These are phyloP conservation scores for Synaphobranchus kaupii DNA, from an alignment of 2,797 vertebrate species.

Conservation along the genomic window DNA sequence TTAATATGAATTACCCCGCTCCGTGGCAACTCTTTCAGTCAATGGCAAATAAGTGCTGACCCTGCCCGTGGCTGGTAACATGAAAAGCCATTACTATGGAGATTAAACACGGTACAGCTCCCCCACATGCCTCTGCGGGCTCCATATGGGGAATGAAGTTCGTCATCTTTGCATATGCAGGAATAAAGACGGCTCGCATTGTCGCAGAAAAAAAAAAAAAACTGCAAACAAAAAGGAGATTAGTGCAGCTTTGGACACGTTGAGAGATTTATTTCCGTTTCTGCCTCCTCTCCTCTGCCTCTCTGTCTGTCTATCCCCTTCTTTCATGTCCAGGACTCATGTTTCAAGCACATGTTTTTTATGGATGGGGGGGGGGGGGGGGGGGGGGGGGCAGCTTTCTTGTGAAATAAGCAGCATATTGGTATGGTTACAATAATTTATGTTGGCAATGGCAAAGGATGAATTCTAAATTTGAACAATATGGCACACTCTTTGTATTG, in stretches of 20 bases:
- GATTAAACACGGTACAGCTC: background rate
- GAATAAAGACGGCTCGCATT: background rate
- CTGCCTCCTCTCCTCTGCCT: background rate
- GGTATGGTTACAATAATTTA: background rate
- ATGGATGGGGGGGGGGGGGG: too few species aligned
- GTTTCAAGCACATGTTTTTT: background rate
- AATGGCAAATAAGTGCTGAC: conserved; percentile 12
- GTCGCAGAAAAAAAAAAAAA: background rate
- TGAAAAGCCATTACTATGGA: conserved; percentile 18
- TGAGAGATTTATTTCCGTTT: background rate
- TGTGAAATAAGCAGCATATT: background rate
- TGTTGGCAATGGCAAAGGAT: background rate
- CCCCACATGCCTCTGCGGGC: background rate
- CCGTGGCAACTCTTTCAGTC: conserved; percentile 5
- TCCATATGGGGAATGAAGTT: background rate
- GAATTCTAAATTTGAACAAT: background rate
- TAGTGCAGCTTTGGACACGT: background rate
- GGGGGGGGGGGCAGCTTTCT: background rate
- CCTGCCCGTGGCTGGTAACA: conserved; percentile 5
- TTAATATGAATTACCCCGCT: conserved; percentile 19
- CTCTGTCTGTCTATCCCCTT: background rate
- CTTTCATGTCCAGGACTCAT: background rate
- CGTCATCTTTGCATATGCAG: background rate
- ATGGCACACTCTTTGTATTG: background rate
- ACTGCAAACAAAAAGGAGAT: background rate